Conservation (phyloP, 2,797 vertebrate species). For the Mus spretus region DNA sequence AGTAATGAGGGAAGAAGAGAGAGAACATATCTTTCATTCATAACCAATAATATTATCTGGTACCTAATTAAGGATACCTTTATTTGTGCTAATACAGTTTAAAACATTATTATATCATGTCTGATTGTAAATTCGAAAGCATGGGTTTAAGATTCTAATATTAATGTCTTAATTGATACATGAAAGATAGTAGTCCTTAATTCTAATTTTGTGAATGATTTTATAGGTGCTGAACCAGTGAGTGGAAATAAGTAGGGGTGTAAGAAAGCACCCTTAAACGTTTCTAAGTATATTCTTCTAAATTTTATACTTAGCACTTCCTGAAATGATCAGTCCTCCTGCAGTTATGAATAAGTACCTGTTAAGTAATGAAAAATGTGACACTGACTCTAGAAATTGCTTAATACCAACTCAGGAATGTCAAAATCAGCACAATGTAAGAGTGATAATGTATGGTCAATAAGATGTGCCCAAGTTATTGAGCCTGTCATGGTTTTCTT, state of each 20-base stretch:
- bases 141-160: background rate
- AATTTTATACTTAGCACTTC: background rate
- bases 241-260: background rate
- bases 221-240: background rate
- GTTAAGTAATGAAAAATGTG: background rate
- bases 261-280: background rate
- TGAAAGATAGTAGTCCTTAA: background rate
- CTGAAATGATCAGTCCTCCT: background rate
- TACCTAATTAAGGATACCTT: background rate
- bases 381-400: background rate
- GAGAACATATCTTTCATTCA: background rate
- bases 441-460: no score
- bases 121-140: background rate
- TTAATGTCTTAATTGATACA: background rate
- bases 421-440: background rate
- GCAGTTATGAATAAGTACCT: background rate
- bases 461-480: background rate
- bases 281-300: background rate
- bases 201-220: conserved; percentile 9
- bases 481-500: background rate
- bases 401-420: background rate
- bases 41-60: background rate
- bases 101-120: background rate
- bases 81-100: background rate
- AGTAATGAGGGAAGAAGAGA: background rate